phyloP scores from a whole-genome alignment of 37 sponge, comb jelly and placozoan species.

The Ianthella basta region DNA sequence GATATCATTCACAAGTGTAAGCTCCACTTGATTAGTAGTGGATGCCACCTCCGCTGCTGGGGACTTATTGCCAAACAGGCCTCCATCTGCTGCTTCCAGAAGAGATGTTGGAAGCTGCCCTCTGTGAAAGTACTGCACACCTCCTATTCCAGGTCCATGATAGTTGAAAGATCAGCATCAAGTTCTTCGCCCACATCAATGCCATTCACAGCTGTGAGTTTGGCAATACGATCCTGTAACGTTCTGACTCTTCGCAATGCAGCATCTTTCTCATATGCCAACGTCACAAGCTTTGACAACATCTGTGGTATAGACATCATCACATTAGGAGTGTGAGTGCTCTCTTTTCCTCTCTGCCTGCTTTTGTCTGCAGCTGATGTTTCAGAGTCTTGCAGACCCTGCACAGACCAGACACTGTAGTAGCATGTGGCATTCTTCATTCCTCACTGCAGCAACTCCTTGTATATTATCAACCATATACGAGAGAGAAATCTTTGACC shows the following conservation, averaged over 20 bases:
- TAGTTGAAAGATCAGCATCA: not conserved
- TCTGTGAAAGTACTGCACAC: not conserved
- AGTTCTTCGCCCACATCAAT: not conserved
- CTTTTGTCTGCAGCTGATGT: not conserved
- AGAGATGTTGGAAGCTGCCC: not conserved
- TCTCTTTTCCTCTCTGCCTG: not conserved
- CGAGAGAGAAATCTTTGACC: not conserved
- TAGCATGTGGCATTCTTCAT: not conserved
- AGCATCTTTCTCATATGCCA: not conserved
- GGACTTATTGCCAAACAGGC: not conserved
- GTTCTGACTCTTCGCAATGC: not conserved
- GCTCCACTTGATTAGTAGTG: constrained; percentile 21
- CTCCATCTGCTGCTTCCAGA: constrained; percentile 11
- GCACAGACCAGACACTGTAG: not conserved
- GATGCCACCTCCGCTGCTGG: constrained; percentile 25
- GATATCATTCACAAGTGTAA: not conserved
- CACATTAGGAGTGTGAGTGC: not conserved
- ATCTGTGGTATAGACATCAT: not conserved
- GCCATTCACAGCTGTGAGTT: not conserved
- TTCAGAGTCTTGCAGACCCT: not conserved
- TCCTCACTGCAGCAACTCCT: not conserved
- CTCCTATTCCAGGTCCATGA: not conserved
- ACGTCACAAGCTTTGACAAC: not conserved
- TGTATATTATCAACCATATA: not conserved
- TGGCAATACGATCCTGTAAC: not conserved